phyloP scores from a whole-genome alignment of 2,888 invertebrate species.

The Cyaniris semiargus region DNA sequence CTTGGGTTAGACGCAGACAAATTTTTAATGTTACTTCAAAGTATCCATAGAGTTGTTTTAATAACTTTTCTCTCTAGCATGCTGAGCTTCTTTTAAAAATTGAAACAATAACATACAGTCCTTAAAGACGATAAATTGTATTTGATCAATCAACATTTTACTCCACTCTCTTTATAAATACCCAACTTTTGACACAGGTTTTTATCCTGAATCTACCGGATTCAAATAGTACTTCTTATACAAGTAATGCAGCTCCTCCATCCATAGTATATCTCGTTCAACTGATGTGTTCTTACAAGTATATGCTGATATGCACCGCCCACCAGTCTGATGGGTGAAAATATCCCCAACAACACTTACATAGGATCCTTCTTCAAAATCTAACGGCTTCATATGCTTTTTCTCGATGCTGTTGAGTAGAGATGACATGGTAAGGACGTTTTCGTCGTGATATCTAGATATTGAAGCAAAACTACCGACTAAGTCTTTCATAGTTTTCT shows the following conservation, averaged over 20 bases:
- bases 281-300: constrained; percentile 56
- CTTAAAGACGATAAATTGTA: not conserved
- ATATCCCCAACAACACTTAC: constrained; percentile 66
- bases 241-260: constrained; percentile 67
- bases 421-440: constrained; percentile 57
- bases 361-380: constrained; percentile 57
- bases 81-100: not conserved
- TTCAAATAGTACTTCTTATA: constrained; percentile 67
- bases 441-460: constrained; percentile 54
- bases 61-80: too few species aligned
- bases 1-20: too few species aligned
- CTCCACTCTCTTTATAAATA: not conserved
- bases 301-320: constrained; percentile 65
- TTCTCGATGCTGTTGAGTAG: constrained; percentile 55
- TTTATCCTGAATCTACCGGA: constrained; percentile 18
- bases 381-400: constrained; percentile 47
- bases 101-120: not conserved
- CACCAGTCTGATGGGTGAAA: constrained; percentile 58
- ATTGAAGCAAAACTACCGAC: constrained; percentile 51
- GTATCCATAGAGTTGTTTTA: too few species aligned
- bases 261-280: constrained; percentile 66
- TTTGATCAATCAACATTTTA: not conserved
- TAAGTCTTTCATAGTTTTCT: constrained; percentile 53
- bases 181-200: not conserved
- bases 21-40: too few species aligned